Percentiles rank a stretch among this genome's conserved stretches.
Conservation (phyloP, 2,113 vertebrate species). For the Silurus glanis region DNA sequence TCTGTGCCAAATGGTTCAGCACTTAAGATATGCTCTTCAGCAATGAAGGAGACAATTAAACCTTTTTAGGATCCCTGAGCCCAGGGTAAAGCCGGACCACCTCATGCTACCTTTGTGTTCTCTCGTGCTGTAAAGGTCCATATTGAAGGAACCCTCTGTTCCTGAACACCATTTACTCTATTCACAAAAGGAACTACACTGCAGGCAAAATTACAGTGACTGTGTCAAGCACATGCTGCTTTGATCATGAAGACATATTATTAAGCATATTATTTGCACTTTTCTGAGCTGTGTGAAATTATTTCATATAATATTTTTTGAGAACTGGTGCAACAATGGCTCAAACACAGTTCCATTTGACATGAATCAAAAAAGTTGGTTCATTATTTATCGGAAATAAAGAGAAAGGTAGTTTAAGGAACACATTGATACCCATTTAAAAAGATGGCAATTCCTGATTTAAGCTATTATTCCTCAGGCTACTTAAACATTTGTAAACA, state of each 20-base stretch:
- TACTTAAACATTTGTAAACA: not conserved
- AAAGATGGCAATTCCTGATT: too few species aligned
- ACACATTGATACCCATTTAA: too few species aligned
- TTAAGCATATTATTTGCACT: not conserved
- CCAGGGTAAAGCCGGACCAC: not conserved
- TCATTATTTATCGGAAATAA: too few species aligned
- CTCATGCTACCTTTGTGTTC: not conserved
- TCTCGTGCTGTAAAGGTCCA: not conserved
- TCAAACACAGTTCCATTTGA: too few species aligned
- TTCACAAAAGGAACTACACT: not conserved
- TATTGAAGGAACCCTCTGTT: not conserved
- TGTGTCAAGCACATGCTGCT: not conserved
- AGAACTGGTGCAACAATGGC: not conserved
- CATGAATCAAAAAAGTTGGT: too few species aligned
- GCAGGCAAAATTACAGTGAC: not conserved
- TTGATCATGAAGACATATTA: not conserved
- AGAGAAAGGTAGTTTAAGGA: too few species aligned
- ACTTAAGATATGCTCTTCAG: constrained; percentile 9
- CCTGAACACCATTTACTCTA: not conserved
- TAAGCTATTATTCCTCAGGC: not conserved
- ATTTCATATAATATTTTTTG: not conserved
- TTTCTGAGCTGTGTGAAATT: not conserved
- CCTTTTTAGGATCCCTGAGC: not conserved
- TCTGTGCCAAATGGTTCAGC: constrained; percentile 3
- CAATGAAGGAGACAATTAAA: constrained; percentile 42